These are phyloP conservation scores for Spilogale gracilis DNA, from an alignment of 2,113 vertebrate species.

Conservation along the genomic window DNA sequence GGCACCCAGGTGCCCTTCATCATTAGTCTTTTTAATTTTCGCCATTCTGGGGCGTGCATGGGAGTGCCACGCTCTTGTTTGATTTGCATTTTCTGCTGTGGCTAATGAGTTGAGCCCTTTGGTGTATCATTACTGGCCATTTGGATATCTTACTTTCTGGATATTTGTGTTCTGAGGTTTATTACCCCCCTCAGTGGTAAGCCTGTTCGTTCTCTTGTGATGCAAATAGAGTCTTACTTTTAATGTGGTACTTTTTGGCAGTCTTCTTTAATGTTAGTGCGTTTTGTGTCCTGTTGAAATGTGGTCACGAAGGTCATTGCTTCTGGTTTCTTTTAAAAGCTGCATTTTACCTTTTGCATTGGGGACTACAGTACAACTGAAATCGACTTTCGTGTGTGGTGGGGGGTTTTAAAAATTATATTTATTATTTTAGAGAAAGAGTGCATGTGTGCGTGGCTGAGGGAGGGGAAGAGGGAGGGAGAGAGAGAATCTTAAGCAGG, in stretches of 20 bases:
- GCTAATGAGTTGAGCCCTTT: background rate
- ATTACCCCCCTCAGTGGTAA: no score
- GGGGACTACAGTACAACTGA: background rate
- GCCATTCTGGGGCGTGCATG: background rate
- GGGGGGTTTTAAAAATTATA: background rate
- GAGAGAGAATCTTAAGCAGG: background rate
- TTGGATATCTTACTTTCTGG: background rate
- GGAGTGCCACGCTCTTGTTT: background rate
- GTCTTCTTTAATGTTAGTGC: background rate
- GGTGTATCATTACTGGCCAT: accelerated
- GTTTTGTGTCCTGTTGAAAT: background rate
- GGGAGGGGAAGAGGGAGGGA: background rate
- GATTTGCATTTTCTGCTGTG: background rate
- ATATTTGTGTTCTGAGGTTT: background rate
- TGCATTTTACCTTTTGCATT: background rate
- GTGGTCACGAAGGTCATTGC: background rate
- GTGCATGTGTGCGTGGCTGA: background rate
- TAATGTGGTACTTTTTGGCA: background rate
- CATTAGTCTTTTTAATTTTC: background rate
- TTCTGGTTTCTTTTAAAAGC: background rate
- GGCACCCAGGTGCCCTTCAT: no score
- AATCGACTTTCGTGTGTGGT: background rate
- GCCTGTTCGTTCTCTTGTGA: background rate
- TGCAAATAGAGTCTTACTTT: background rate
- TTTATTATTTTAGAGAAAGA: background rate